A percentile compares a stretch with the other conserved stretches of the same genome.
Evolutionary conservation across 2,797 vertebrate genomes (phyloP).

Genomic region (Petrocephalus schoutedeni): DNA sequence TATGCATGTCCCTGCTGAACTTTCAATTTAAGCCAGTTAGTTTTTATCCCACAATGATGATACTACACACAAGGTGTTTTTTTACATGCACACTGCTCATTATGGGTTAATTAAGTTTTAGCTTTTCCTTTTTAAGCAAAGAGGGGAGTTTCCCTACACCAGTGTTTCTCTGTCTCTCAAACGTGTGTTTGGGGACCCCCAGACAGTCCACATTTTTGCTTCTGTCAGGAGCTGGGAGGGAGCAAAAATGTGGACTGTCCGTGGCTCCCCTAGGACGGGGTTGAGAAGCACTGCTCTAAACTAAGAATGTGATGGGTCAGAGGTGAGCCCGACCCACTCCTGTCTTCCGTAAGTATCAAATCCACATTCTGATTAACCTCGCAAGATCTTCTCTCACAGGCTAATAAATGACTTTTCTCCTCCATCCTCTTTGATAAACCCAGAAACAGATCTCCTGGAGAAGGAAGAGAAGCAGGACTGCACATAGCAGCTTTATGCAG

Average conservation of each 20-base stretch:
- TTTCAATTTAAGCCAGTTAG: neutral
- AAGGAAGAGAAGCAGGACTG: neutral
- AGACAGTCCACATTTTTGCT: neutral
- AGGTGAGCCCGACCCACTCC: neutral
- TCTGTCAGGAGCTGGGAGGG: neutral
- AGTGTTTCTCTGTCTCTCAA: neutral
- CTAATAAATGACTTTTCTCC: neutral
- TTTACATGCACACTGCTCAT: neutral
- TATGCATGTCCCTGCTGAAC: neutral
- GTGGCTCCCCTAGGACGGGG: neutral
- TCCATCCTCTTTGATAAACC: neutral
- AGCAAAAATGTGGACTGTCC: neutral
- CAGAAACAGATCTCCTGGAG: neutral
- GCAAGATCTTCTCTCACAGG: neutral
- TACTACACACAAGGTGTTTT: neutral
- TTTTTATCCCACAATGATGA: neutral
- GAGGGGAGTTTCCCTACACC: neutral
- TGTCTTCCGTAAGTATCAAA: neutral
- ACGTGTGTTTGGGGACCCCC: neutral
- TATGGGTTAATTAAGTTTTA: neutral
- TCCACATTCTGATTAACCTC: neutral
- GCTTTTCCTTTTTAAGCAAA: neutral
- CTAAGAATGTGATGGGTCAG: neutral
- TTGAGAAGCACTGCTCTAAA: neutral
- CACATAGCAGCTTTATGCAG: neutral